phyloP scores from a whole-genome alignment of 2,797 vertebrate species.

The Chelidonichthys spinosus region DNA sequence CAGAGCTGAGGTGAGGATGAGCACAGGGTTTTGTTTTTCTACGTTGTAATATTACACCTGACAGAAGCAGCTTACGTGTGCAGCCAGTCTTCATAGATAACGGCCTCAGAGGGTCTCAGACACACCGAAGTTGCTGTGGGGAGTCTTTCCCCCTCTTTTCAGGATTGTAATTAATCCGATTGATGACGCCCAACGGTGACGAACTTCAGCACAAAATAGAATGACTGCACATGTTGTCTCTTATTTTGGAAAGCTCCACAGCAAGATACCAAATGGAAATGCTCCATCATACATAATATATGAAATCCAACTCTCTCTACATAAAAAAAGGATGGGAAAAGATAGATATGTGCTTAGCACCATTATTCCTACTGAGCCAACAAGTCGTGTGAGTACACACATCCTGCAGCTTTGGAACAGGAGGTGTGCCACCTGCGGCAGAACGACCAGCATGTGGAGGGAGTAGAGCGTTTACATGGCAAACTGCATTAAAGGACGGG shows the following conservation, averaged over 20 bases:
- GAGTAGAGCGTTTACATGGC: too few species aligned
- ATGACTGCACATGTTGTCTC: constrained; percentile 3
- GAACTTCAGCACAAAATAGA: constrained; percentile 10
- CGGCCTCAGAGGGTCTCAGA: constrained; percentile 10
- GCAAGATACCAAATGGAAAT: constrained; percentile 6
- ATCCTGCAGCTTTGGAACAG: constrained; percentile 15
- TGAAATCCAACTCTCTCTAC: constrained; percentile 12
- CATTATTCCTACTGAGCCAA: constrained; percentile 18
- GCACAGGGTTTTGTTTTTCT: neutral
- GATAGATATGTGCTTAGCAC: neutral
- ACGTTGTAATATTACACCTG: constrained; percentile 28
- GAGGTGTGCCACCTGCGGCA: constrained; percentile 18
- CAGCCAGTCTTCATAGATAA: constrained; percentile 39
- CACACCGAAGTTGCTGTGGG: constrained; percentile 19
- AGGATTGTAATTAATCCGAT: constrained; percentile 26
- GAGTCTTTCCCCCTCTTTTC: neutral
- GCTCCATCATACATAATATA: neutral
- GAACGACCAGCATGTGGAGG: neutral
- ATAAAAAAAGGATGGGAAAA: constrained; percentile 12
- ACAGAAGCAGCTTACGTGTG: constrained; percentile 42
- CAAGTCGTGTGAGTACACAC: constrained; percentile 20
- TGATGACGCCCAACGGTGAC: constrained; percentile 11
- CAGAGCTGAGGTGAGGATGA: constrained; percentile 12
- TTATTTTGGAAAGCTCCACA: neutral
- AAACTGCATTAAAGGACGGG: too few species aligned